A percentile compares a stretch with the other conserved stretches of the same genome.
phyloP scores from a whole-genome alignment of 2,113 vertebrate species.

The Lepus europaeus region DNA sequence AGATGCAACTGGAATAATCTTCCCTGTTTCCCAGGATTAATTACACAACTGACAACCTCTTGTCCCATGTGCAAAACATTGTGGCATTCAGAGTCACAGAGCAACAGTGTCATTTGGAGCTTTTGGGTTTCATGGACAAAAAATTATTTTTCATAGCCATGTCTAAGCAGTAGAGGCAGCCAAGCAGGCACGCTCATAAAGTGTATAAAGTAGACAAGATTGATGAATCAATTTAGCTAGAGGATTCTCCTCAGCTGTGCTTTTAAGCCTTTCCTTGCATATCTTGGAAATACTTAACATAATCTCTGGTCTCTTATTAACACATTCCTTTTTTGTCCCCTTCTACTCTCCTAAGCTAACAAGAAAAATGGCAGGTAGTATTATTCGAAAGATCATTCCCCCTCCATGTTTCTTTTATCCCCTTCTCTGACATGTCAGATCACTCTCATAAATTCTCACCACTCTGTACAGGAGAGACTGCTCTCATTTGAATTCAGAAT shows the following conservation, averaged over 20 bases:
- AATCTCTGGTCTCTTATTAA: conserved; percentile 28
- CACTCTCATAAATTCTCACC: neutral
- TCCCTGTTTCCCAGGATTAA: neutral
- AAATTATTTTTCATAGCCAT: neutral
- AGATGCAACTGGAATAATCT: neutral
- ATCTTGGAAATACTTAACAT: conserved; percentile 54
- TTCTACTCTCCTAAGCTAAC: neutral
- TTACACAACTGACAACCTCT: neutral
- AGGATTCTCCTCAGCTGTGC: neutral
- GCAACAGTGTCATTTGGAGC: rapidly evolving
- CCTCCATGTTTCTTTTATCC: neutral
- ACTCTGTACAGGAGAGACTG: neutral
- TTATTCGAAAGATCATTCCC: neutral
- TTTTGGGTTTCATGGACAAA: conserved; percentile 59
- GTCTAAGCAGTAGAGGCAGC: conserved; percentile 64
- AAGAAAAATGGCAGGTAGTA: neutral
- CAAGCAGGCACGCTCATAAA: neutral
- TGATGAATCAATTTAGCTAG: conserved; percentile 37
- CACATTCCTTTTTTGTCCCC: neutral
- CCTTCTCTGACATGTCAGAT: neutral
- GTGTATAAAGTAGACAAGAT: conserved; percentile 36
- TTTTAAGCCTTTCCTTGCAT: conserved; percentile 45
- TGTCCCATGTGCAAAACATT: neutral
- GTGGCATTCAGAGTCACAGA: neutral
- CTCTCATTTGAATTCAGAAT: neutral